Base-by-base conservation (phyloP, 2,888 invertebrate genomes). In the Holacanthella duospinosa region DNA sequence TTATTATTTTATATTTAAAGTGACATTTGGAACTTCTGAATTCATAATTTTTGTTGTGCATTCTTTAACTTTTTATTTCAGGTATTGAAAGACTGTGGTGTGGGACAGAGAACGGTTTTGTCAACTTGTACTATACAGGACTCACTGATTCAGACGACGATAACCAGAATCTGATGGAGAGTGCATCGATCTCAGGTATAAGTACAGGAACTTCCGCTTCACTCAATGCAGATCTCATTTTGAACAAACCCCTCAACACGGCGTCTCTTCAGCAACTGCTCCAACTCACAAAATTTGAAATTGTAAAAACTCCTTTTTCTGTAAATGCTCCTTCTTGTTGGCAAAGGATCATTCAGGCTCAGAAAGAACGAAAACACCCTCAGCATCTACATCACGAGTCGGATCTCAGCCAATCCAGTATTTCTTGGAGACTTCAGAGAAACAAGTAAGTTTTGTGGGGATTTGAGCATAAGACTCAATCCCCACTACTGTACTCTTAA, bases 291-390 rank as follows among this genome's bases (percentile, higher is more conserved):
- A 84, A 86, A 67, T 89, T 89, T 74, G 89, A 89, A 74, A 82
- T 83, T 67, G 77, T 85, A 63, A 82, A 82, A 71, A 83, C 83
- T 0, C 79, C 84, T 0, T 93, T 90, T 76, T 86, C 88, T 60
- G 91, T 92, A 0, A 92, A 91, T 21, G 91, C 93, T 2, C 92
- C 93, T 0, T 87, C 91, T 2, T 93, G 93, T 77, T 94, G 94
- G 94, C 88, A 87, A 69, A 93, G 93, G 77, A 83, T 93, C 74
- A 90, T 93, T 72, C 93, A 93, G 68, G 91, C 92, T 3, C 92
- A 93, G 75, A 84, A 92, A 64, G 91, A 93, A 73, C 81, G 93
- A 24, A 85, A 90, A 43, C 89, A 93, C 76, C 90, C 93, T 1
- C 92, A 91, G 75, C 85, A 86, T 75, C 78, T 87, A 61, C 82